Evolutionary conservation across 2,113 vertebrate genomes (phyloP), one percentile per base, ranked within the genome.

Genomic region (Urocolius indicus): DNA sequence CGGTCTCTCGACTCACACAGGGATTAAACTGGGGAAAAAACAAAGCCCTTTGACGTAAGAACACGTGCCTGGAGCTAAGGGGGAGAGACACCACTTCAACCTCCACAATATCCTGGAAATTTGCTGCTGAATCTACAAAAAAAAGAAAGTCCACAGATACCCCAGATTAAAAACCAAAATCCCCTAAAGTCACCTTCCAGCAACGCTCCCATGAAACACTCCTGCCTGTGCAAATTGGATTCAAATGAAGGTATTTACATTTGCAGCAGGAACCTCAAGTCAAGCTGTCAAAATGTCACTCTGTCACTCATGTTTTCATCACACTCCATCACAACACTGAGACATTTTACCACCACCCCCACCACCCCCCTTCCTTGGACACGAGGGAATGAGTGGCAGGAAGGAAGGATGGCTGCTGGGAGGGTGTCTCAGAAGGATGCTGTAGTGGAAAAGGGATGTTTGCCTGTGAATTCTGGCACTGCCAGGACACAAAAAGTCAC

Each of bases 191-290:
- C 85, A 89, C 90, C 94, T 83, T 81, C 87, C 85, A 95, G 84
- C 83, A 36, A 41, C 24, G 48, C 51, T 74, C 55, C 89, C 68
- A 78, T 81, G 89, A 89, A 89, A 94, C 95, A 34, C 52, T 67
- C 84, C 75, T 15, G 41, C 41, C 80, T 69, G 88, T 79, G 57
- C 68, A 87, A 96, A 96, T 81, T 90, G 89, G 95, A 97, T 97
- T 97, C 96, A 97, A 97, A 97, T 91, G 86, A 97, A 93, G 0
- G 8, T 92, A 96, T 97, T 96, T 95, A 96, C 93, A 95, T 96
- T 93, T 93, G 87, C 92, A 45, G 95, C 6, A 84, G 85, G 93
- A 88, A 96, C 91, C 90, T 94, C 80, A 87, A 94, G 93, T 93
- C 93, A 38, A 79, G 67, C 96, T 97, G 95, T 97, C 94, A 96